phyloP scores from a whole-genome alignment of 2,888 invertebrate species.

The Eremobia ochroleuca region DNA sequence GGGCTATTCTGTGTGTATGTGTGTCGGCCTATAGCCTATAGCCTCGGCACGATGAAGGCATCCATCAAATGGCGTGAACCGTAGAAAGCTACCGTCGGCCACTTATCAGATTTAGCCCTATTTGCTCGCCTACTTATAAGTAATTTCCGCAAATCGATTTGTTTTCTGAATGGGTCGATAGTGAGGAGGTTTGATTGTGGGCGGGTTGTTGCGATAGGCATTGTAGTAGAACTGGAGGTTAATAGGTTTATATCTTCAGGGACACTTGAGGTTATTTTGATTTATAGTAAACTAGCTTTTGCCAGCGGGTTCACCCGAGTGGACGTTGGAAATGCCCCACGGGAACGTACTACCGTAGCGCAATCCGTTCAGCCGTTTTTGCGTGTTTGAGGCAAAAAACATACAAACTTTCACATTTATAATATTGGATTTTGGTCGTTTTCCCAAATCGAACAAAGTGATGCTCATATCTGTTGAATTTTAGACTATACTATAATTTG shows the following conservation, averaged over 20 bases:
- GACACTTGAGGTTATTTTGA: not conserved
- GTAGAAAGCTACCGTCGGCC: conserved; percentile 80
- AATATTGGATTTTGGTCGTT: not conserved
- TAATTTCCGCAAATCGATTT: conserved; percentile 87
- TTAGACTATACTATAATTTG: not conserved
- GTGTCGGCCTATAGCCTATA: conserved; percentile 45
- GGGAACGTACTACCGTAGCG: not conserved
- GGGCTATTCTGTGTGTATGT: conserved; percentile 22
- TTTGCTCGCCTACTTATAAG: conserved; percentile 87
- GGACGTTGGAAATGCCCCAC: not conserved
- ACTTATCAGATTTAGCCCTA: conserved; percentile 87
- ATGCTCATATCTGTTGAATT: not conserved
- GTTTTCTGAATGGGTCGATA: conserved; percentile 71
- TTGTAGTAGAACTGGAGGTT: conserved; percentile 4
- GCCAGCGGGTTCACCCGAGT: not conserved
- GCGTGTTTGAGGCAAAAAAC: not conserved
- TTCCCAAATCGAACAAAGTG: not conserved
- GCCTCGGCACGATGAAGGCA: conserved; percentile 83
- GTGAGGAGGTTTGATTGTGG: conserved; percentile 57
- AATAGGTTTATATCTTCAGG: conserved; percentile 24
- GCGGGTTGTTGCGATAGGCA: conserved; percentile 24
- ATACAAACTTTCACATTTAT: not conserved
- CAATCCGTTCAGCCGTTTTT: not conserved
- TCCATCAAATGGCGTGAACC: conserved; percentile 88
- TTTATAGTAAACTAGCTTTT: conserved; percentile 2